Evolutionary conservation across 2,888 invertebrate genomes (phyloP), one percentile per base, ranked within the genome.

Genomic region (Embidobia sp.): DNA sequence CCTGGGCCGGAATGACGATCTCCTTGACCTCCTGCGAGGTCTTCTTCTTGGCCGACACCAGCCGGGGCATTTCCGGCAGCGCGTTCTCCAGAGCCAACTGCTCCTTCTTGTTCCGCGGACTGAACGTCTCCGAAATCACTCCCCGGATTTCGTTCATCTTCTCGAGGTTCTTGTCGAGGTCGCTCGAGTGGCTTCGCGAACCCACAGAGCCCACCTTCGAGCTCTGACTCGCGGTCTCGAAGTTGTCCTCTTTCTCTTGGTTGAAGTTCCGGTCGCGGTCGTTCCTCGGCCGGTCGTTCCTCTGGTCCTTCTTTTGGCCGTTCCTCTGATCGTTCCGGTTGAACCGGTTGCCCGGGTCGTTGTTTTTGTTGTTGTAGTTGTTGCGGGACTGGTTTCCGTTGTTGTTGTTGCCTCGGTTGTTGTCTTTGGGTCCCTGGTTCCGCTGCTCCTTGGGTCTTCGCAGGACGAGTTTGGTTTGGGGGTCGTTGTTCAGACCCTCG

Each of bases 1-100:
- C 85, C 46, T 80, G 70, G 0, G 85, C 83, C 8, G 31, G 3
- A 13, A 81, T 3, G n/a, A n/a, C n/a, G n/a, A n/a, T n/a, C 26
- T 64, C 42, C 33, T 51, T 18, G 3, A 66, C 42, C 33, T 51
- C 18, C 6, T n/a, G 10, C 7, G 5, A n/a, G 0, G n/a, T 7
- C 5, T 51, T 44, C 10, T 31, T 49, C 26, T n/a, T n/a, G n/a
- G 26, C 29, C 3, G 64, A 51, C 5, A 70, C 44, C 10, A 76
- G 31, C 2, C 40, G 3, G 0, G 76, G 76, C 57, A 76, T 76
- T 2, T 40, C 40, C 6, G 10, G 7, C n/a, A 2, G 26, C 0
- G 42, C 11, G 6, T 22, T 6, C 22, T 22, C 3, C 22, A 22
- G 22, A n/a, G n/a, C n/a, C n/a, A n/a, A n/a, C n/a, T n/a, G n/a